Base-by-base conservation (phyloP, 2,797 vertebrate species). In the Hippoglossus hippoglossus region DNA sequence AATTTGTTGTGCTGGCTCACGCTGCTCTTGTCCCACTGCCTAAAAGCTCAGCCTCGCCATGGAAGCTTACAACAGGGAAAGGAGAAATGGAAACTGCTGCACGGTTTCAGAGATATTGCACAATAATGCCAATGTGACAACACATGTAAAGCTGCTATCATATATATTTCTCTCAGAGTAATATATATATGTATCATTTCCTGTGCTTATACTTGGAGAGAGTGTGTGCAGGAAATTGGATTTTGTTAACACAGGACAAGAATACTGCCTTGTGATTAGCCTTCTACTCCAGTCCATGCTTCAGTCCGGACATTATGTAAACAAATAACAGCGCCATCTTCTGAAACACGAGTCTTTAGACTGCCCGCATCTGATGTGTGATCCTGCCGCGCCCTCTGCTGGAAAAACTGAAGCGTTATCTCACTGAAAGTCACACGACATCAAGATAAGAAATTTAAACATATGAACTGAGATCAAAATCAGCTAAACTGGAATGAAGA, bases 291-390 rank as follows among this genome's bases (percentile, higher is more conserved):
- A 56, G 41, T 74, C 67, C 49, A 63, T 68, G 58, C 41, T 84
- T 69, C 47, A 34, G 19, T 56, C 73, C 58, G 58, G 21, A 73
- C 22, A 24, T 56, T 63, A 63, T 59, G 75, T 78, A 75, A 87
- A 90, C 77, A 84, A 79, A 82, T 62, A 83, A 85, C 71, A 89
- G 87, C 76, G 78, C 82, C 89, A 83, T 67, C 85, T 79, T 78
- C 68, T 73, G 86, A 57, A 58, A 9, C 22, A 28, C 3, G 13
- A n/a, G 39, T 22, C 12, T 52, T 19, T 6, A 11, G 25, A 53
- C 6, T 5, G 0, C 15, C 46, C 25, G 56, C 46, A 1, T 65
- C 2, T 39, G 0, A 53, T 41, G 3, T 34, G 31, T 71, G 26
- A 73, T 69, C 60, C 26, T 67, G 52, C 50, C 68, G 74, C 57